Conservation (phyloP, 2,888 invertebrate species). For the Idaea dimidiata region DNA sequence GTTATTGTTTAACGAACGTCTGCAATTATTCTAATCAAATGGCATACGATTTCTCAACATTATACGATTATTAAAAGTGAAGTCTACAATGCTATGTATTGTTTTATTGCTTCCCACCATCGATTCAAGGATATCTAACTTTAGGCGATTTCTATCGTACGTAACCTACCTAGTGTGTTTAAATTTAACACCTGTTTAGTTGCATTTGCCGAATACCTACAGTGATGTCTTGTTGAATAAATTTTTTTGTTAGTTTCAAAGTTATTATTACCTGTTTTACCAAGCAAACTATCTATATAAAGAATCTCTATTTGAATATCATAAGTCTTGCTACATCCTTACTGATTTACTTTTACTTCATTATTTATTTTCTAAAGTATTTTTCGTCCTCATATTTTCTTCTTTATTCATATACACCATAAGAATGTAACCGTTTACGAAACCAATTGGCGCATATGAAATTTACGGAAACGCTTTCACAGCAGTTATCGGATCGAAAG, state of each 20-base stretch:
- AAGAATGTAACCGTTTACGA: background rate
- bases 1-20: background rate
- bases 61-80: conserved; percentile 12
- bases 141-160: conserved; percentile 33
- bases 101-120: conserved; percentile 48
- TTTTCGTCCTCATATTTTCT: background rate
- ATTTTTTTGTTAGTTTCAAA: too few relatives aligned
- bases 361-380: background rate
- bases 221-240: too few relatives aligned
- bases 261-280: too few relatives aligned
- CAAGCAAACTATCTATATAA: too few relatives aligned
- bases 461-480: conserved; percentile 31
- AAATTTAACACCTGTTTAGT: background rate
- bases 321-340: too few relatives aligned
- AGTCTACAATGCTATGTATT: conserved; percentile 37
- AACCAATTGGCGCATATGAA: background rate
- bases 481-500: conserved; percentile 33
- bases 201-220: background rate
- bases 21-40: background rate
- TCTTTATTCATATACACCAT: background rate
- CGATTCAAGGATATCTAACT: conserved; percentile 23
- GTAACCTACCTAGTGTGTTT: conserved; percentile 1
- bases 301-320: too few relatives aligned
- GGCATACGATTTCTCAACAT: background rate
- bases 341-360: too few relatives aligned